Conservation (phyloP, 2,888 invertebrate genomes). For the Synergus umbraculus region DNA sequence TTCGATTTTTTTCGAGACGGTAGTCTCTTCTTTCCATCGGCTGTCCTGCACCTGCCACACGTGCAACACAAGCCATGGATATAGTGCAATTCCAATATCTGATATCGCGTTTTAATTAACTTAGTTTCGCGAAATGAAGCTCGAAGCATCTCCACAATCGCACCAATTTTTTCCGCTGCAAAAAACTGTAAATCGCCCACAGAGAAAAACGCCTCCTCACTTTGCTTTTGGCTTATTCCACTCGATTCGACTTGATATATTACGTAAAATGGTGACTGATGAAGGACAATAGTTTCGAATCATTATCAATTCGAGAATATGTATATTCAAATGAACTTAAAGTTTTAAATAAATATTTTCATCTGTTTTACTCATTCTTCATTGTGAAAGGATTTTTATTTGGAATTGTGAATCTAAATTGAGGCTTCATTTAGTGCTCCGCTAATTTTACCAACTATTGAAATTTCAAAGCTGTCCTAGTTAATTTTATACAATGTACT, state of each 20-base stretch:
- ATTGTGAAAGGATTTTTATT: no score
- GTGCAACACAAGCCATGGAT: background rate
- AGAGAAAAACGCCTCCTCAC: background rate
- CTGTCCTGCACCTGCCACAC: background rate
- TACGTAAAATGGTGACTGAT: slow-evolving; percentile 4
- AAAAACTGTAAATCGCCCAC: slow-evolving; percentile 39
- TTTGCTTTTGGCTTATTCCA: slow-evolving; percentile 28
- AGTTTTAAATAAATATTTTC: no score
- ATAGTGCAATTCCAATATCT: slow-evolving; percentile 64
- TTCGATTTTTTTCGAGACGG: background rate
- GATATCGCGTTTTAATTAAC: slow-evolving; percentile 68
- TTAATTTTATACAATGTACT: slow-evolving; percentile 7
- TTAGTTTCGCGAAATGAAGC: slow-evolving; percentile 58
- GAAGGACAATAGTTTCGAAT: background rate
- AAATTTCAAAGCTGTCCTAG: background rate
- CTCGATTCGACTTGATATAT: slow-evolving; percentile 6
- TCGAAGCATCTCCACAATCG: slow-evolving; percentile 42
- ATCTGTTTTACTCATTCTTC: no score
- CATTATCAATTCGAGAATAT: background rate
- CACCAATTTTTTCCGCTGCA: slow-evolving; percentile 47
- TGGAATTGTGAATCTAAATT: background rate
- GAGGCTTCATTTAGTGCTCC: background rate
- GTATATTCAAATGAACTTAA: background rate
- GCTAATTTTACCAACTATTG: background rate
- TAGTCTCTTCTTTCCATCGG: background rate